These are phyloP conservation scores for Xiphydria camelus DNA, from an alignment of 2,888 invertebrate species.

Conservation along the genomic window DNA sequence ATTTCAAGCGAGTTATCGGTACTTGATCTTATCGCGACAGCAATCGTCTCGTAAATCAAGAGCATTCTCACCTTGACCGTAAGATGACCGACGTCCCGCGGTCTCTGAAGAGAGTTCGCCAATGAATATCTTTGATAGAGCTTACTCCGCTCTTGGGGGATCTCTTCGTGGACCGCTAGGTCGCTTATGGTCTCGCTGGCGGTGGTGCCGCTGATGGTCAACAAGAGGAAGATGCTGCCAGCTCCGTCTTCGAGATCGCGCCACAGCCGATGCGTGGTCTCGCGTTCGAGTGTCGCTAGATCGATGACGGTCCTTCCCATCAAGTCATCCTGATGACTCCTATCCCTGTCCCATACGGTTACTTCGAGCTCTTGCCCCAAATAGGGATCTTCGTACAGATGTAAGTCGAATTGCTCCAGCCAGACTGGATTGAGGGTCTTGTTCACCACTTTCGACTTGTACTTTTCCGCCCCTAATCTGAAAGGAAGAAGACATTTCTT, in stretches of 20 bases:
- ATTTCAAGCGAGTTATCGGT: not conserved
- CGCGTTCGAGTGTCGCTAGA: constrained; percentile 79
- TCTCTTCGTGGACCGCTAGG: constrained; percentile 81
- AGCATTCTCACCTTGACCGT: constrained; percentile 84
- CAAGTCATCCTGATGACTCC: constrained; percentile 81
- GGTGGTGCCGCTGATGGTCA: constrained; percentile 94
- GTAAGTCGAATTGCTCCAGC: constrained; percentile 97
- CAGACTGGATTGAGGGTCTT: constrained; percentile 87
- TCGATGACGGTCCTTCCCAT: constrained; percentile 86
- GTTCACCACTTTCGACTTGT: constrained; percentile 89
- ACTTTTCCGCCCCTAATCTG: constrained; percentile 95
- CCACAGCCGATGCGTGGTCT: constrained; percentile 90
- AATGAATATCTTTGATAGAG: constrained; percentile 45
- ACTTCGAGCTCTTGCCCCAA: constrained; percentile 90
- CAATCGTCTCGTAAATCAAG: constrained; percentile 1
- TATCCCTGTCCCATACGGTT: constrained; percentile 87
- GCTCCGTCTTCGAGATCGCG: constrained; percentile 88
- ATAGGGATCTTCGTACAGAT: constrained; percentile 83
- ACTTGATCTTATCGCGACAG: too few relatives aligned
- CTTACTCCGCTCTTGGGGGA: constrained; percentile 68
- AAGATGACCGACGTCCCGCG: constrained; percentile 89
- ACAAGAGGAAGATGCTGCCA: constrained; percentile 80
- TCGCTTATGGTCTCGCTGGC: constrained; percentile 93
- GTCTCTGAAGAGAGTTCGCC: constrained; percentile 67
- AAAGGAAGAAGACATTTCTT: constrained; percentile 21